Evolutionary conservation across 2,888 invertebrate genomes (phyloP).

Genomic region (Chrysodeixis includens): DNA sequence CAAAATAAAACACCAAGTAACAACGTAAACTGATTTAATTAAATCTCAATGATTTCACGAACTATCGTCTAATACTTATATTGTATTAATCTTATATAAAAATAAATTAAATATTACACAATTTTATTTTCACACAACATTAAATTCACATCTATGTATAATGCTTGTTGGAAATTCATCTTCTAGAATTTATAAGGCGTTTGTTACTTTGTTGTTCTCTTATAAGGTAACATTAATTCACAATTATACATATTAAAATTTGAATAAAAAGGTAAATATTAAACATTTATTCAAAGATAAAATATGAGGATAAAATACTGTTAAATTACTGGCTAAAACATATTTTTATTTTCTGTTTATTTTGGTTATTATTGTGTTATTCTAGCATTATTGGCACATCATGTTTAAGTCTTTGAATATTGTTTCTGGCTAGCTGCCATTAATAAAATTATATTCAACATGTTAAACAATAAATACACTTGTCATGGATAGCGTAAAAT

Average conservation of each 20-base stretch:
- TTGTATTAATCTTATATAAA: constrained; percentile 56
- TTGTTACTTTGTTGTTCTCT: constrained; percentile 46
- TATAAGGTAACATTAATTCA: constrained; percentile 31
- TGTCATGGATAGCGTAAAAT: not conserved
- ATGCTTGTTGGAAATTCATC: constrained; percentile 12
- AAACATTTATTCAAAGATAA: constrained; percentile 39
- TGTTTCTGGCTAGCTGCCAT: not conserved
- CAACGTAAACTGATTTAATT: constrained; percentile 59
- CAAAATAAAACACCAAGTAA: constrained; percentile 36
- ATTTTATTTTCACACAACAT: constrained; percentile 31
- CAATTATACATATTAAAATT: constrained; percentile 16
- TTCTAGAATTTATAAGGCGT: constrained; percentile 45
- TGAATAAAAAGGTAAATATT: constrained; percentile 43
- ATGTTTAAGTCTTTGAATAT: not conserved
- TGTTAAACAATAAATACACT: not conserved
- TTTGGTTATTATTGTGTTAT: constrained; percentile 17
- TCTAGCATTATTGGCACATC: constrained; percentile 35
- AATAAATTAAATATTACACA: constrained; percentile 57
- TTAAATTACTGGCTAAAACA: constrained; percentile 26
- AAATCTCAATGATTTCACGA: constrained; percentile 51
- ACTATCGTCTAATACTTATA: constrained; percentile 40
- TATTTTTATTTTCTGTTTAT: constrained; percentile 11
- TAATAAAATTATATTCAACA: not conserved
- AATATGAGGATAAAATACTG: constrained; percentile 47
- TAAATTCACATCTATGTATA: constrained; percentile 28